Evolutionary conservation across 30 jellyfish, hydroid and myxozoan genomes (phyloP).

Genomic region (Hydractinia echinata): DNA sequence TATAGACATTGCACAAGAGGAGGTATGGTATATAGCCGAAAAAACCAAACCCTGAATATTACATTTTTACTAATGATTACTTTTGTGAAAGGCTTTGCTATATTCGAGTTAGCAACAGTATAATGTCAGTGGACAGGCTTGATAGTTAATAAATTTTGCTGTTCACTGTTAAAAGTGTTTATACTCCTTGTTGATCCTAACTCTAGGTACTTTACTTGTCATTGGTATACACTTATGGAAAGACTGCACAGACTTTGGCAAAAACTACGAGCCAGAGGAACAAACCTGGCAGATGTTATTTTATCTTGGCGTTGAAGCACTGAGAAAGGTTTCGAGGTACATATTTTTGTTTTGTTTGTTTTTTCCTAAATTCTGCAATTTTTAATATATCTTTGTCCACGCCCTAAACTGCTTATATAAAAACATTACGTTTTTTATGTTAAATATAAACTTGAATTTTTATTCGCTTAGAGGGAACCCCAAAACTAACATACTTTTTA

Average conservation of each 20-base stretch:
- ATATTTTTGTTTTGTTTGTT: neutral
- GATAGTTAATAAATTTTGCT: too few species aligned
- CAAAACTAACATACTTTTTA: neutral
- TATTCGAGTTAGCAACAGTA: too few species aligned
- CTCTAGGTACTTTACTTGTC: constrained; percentile 85
- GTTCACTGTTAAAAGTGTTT: too few species aligned
- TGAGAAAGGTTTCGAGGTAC: constrained; percentile 89
- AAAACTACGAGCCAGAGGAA: constrained; percentile 91
- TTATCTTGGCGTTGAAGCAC: constrained; percentile 90
- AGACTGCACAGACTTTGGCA: constrained; percentile 95
- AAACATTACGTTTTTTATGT: too few species aligned
- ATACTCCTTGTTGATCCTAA: neutral
- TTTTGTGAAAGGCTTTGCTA: neutral
- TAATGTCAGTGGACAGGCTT: too few species aligned
- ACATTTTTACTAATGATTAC: too few species aligned
- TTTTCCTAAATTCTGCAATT: neutral
- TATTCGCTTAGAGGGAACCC: neutral
- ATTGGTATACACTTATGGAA: constrained; percentile 92
- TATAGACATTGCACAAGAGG: constrained; percentile 94
- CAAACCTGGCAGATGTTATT: constrained; percentile 99
- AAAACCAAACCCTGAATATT: too few species aligned
- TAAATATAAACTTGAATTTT: too few species aligned
- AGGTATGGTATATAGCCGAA: constrained; percentile 39
- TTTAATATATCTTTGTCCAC: neutral
- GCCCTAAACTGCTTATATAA: too few species aligned